Evolutionary conservation across 1,140 invertebrate species (phyloP), one percentile per base, ranked within the genome.

Genomic region (Diorhabda sublineata): DNA sequence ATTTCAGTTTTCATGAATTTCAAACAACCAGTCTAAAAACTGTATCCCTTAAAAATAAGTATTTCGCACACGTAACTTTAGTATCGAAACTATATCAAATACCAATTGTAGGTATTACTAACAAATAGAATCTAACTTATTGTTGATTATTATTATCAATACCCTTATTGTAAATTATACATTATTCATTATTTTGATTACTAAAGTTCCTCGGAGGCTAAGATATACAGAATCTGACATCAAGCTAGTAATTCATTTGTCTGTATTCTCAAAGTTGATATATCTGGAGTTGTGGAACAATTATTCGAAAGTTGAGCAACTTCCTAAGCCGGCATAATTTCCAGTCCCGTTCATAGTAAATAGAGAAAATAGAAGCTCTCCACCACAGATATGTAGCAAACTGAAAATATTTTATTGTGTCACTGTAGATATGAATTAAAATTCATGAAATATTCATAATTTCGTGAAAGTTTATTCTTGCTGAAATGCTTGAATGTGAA

Each of bases 401-500:
- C 61, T 8, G 61, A 62, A 62, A 62, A 62, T 42, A 44, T 44
- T 42, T 62, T 11, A 5, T 8, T 44, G 61, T 62, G 61, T 45
- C 61, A n/a, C 61, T 44, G 42, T 44, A 11, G 8, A 62, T 42
- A n/a, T 7, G 61, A 45, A 52, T 52, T 52, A 52, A 62, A 62
- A 62, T 45, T 62, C 44, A 44, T 62, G 61, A 62, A 52, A 62
- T 62, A 62, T 62, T 62, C 61, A 62, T 62, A 44, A 26, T 26
- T 26, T 26, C 26, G 26, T 26, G 26, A 26, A 26, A 26, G 26
- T 26, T 26, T 26, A 26, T 26, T 26, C 26, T 26, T 26, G 26
- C 26, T 26, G 26, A 26, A 26, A 26, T 26, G 26, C 26, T 26
- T 26, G 26, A 26, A 26, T 26, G 26, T 26, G 26, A 26, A 26